Evolutionary conservation across 2,888 invertebrate species (phyloP), one percentile per base, ranked within the genome.

Genomic region (Anoncus sp.): DNA sequence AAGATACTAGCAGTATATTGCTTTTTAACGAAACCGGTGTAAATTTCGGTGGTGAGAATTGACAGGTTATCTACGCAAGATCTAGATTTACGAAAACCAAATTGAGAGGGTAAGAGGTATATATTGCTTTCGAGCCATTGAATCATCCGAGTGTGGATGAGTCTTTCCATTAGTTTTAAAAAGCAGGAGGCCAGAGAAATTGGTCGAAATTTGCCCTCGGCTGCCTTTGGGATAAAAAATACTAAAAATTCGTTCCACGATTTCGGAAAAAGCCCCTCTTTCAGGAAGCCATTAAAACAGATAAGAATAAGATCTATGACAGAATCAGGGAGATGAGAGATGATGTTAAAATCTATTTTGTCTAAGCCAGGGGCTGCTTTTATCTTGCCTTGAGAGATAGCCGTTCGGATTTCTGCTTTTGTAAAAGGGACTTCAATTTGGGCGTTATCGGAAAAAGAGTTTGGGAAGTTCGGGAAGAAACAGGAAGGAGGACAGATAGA

Each of bases 101-200:
- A 78, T 66, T 78, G 78, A 1, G 24, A 45, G 14, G 27, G 7
- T 0, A 70, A 65, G 1, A 60, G 22, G 0, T 60, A 20, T 1
- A 12, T 1, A 1, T 43, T 16, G 7, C 16, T 27, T 35, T 72
- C 66, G 1, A 70, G 14, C 76, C 66, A 77, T 24, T 72, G 72
- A 3, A 14, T 14, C 1, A 78, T 3, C 7, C 74, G 14, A 12
- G 20, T 69, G 9, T 31, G 31, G 7, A 74, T 35, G 7, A 78
- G 24, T n/a, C 53, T 53, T 60, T 78, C 78, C 12, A 70, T 43
- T 0, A 78, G 43, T 45, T 78, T 74, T 3, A 70, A 49, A 10
- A 78, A 3, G 14, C 65, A 18, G 60, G 73, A 12, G 66, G 45
- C n/a, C n/a, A n/a, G n/a, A n/a, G n/a, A n/a, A n/a, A n/a, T n/a